Base-by-base conservation (phyloP, 2,888 invertebrate species). In the Drosophila anomelani region DNA sequence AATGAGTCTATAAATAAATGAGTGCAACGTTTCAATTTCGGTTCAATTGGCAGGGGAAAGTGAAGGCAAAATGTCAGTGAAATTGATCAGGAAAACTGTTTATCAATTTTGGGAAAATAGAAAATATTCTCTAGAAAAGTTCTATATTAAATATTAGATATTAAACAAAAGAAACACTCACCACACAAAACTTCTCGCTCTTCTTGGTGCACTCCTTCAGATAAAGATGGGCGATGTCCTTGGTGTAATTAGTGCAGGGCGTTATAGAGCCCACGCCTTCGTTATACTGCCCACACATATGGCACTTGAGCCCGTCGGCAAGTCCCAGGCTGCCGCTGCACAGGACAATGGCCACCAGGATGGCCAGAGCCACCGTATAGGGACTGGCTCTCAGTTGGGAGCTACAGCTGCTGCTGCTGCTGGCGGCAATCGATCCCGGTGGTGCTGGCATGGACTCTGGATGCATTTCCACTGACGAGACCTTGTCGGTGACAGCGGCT, bases 241-340 rank as follows among this genome's bases (percentile, higher is more conserved):
- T 93, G 72, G 95, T 95, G 90, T 95, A 94, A 92, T 96, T 96
- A 91, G 96, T 94, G 92, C 96, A 97, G 9, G 96, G 96, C 54
- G 96, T 97, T 78, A 97, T 96, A 76, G 96, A 96, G 43, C 96
- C 96, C 10, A 96, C 96, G 23, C 96, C 96, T 88, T 97, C 96
- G 89, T 96, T 97, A 93, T 96, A 96, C 93, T 96, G 95, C 53
- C 96, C 96, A 85, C 96, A 96, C 93, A 95, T 95, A 94, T 95
- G 96, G 93, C 96, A 97, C 91, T 94, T 92, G 61, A 92, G 91
- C 46, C 92, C 92, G 71, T 91, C 89, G 77, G 90, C 91, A 57
- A 83, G 72, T 60, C 86, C 88, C 73, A 92, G 73, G 43, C 73
- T 56, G 59, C 78, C 72, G 75, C 90, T 83, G 82, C 89, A 85